phyloP scores from a whole-genome alignment of 2,888 invertebrate genomes.

The Agrotis ipsilon region DNA sequence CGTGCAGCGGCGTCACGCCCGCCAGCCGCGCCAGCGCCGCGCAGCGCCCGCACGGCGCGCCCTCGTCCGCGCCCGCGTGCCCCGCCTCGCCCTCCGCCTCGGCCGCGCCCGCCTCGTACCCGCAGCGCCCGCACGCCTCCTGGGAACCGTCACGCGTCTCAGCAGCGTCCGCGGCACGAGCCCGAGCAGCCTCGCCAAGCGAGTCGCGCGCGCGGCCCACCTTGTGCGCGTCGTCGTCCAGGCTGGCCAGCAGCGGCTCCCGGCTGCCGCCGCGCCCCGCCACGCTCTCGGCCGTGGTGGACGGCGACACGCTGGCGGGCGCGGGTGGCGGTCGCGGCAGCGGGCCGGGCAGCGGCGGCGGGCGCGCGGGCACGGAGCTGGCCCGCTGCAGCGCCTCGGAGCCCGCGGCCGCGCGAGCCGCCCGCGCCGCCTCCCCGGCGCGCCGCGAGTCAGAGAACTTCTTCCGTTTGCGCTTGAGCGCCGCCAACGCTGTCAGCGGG shows the following conservation, averaged over 20 bases:
- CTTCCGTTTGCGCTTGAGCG: slow-evolving; percentile 95
- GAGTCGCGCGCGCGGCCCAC: slow-evolving; percentile 58
- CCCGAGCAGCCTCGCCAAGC: slow-evolving; percentile 16
- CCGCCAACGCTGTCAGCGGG: slow-evolving; percentile 92
- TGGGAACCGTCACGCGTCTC: slow-evolving; percentile 57
- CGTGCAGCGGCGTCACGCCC: slow-evolving; percentile 94
- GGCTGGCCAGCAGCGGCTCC: slow-evolving; percentile 92
- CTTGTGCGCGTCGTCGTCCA: slow-evolving; percentile 88
- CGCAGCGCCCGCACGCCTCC: slow-evolving; percentile 77
- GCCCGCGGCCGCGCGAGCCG: slow-evolving; percentile 58
- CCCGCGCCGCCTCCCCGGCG: slow-evolving; percentile 80
- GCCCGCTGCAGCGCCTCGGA: slow-evolving; percentile 79
- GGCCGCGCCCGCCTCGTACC: slow-evolving; percentile 65
- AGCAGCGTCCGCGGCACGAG: slow-evolving; percentile 49
- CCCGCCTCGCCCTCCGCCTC: slow-evolving; percentile 32
- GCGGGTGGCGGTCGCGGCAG: slow-evolving; percentile 75
- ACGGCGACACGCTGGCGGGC: slow-evolving; percentile 65
- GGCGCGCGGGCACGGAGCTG: slow-evolving; percentile 72
- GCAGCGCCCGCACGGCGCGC: slow-evolving; percentile 88
- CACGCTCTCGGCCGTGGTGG: slow-evolving; percentile 68
- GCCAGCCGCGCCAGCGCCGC: slow-evolving; percentile 92
- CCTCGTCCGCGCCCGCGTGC: slow-evolving; percentile 46
- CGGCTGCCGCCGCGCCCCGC: slow-evolving; percentile 87
- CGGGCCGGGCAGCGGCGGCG: slow-evolving; percentile 69
- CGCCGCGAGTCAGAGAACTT: slow-evolving; percentile 96